phyloP scores from a whole-genome alignment of 2,888 invertebrate genomes.

The Macrostomum cliftonense region DNA sequence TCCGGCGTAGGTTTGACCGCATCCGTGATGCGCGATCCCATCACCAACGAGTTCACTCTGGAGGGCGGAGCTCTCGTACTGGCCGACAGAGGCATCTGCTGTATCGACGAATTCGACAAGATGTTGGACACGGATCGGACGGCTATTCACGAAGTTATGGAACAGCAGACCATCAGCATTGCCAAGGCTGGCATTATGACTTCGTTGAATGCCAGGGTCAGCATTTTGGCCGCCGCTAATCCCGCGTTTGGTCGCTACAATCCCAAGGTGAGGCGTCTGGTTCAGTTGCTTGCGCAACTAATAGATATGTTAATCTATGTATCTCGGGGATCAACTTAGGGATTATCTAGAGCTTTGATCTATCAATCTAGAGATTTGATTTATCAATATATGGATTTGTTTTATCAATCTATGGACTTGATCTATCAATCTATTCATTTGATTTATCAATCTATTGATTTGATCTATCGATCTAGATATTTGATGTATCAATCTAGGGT shows the following conservation, averaged over 20 bases:
- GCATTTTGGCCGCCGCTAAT: constrained; percentile 94
- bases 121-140: constrained; percentile 68
- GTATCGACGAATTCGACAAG: constrained; percentile 99
- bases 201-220: constrained; percentile 81
- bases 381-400: no score
- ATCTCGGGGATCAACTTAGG: no score
- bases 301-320: no score
- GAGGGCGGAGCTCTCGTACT: constrained; percentile 89
- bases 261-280: constrained; percentile 53
- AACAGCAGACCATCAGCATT: constrained; percentile 97
- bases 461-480: no score
- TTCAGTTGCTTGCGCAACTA: no score
- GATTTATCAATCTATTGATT: no score
- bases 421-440: no score
- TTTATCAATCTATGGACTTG: no score
- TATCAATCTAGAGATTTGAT: no score
- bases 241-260: constrained; percentile 94
- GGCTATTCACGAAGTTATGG: constrained; percentile 43
- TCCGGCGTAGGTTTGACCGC: constrained; percentile 97
- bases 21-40: constrained; percentile 85
- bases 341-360: no score
- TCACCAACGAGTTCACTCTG: constrained; percentile 57
- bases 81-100: constrained; percentile 88
- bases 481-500: no score
- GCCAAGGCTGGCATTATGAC: constrained; percentile 99